Conservation (phyloP, 2,888 invertebrate genomes). For the Leucophenga montana region DNA sequence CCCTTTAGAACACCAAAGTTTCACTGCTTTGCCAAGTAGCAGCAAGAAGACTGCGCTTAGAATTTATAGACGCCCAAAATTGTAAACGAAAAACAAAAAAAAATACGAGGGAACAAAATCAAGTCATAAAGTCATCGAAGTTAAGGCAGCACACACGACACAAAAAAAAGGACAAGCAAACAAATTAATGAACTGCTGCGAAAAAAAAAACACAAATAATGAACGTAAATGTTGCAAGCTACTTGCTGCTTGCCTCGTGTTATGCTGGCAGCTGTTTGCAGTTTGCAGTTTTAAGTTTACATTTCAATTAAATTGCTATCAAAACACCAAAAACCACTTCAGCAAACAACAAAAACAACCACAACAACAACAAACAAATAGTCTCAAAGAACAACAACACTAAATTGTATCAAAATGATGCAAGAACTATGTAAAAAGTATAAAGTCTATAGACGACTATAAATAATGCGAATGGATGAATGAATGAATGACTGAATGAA, state of each 20-base stretch:
- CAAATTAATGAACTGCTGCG: no score
- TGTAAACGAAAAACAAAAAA: conserved; percentile 33
- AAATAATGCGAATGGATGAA: conserved; percentile 33
- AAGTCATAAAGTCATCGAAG: conserved; percentile 60
- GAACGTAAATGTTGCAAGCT: background rate
- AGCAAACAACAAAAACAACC: conserved; percentile 20
- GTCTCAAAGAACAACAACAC: background rate
- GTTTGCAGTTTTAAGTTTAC: conserved; percentile 47
- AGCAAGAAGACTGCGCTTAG: background rate
- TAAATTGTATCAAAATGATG: conserved; percentile 16
- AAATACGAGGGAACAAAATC: background rate
- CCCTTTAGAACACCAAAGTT: no score
- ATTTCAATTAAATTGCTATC: conserved; percentile 61
- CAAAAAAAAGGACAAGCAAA: background rate
- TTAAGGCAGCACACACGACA: conserved; percentile 43
- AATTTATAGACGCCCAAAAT: conserved; percentile 35
- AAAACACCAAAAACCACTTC: conserved; percentile 60
- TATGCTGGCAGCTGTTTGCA: conserved; percentile 25
- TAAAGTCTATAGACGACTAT: conserved; percentile 38
- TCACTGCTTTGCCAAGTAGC: conserved; percentile 18
- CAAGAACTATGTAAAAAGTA: conserved; percentile 5
- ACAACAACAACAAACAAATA: conserved; percentile 2
- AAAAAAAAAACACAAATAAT: background rate
- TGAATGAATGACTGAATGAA: background rate
- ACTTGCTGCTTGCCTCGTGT: conserved; percentile 44